Evolutionary conservation across 2,113 vertebrate genomes (phyloP), one percentile per base, ranked within the genome.

Genomic region (Micronycteris hirsuta): DNA sequence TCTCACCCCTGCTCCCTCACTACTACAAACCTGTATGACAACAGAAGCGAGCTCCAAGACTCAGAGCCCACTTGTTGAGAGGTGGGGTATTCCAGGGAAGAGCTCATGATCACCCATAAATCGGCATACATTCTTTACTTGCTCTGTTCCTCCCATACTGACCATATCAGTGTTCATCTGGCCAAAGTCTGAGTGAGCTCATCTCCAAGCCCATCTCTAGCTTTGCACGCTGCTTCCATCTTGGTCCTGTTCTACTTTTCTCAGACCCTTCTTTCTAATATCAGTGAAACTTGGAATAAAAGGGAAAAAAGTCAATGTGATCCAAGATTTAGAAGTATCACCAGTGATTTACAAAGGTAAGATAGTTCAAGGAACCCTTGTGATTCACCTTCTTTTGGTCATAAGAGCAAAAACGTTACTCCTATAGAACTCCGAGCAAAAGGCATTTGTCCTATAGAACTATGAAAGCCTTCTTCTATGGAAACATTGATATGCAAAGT

Each of bases 221-320:
- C 38, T 93, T 61, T 88, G 36, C 61, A 33, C 77, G 38, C 74
- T 93, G 67, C 20, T 95, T 68, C 61, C 49, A 33, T 10, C 52
- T 86, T 82, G 45, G 8, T 26, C 47, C 52, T 90, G n/a, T 5
- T 41, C 13, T 67, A 24, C 47, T 28, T 68, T 54, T 86, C 16
- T 31, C 70, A 77, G 4, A 73, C 5, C 28, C 38, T 91, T 76
- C 73, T 90, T 87, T 95, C 56, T 45, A 86, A 6, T 45, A 58
- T 78, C 61, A 77, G 20, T 78, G 67, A 73, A 89, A 15, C 22
- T 77, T 92, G 52, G 43, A 92, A 89, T 92, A 76, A 94, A 92
- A 80, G 5, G 5, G 22, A 9, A 31, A 71, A 73, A 36, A 56
- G 36, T 38, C 36, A 16, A 0, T 91, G 19, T 63, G 28, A 49